A percentile compares a stretch with the other conserved stretches of the same genome.
These are phyloP conservation scores for Sipha flava DNA, from an alignment of 1,140 invertebrate genomes.

Conservation along the genomic window DNA sequence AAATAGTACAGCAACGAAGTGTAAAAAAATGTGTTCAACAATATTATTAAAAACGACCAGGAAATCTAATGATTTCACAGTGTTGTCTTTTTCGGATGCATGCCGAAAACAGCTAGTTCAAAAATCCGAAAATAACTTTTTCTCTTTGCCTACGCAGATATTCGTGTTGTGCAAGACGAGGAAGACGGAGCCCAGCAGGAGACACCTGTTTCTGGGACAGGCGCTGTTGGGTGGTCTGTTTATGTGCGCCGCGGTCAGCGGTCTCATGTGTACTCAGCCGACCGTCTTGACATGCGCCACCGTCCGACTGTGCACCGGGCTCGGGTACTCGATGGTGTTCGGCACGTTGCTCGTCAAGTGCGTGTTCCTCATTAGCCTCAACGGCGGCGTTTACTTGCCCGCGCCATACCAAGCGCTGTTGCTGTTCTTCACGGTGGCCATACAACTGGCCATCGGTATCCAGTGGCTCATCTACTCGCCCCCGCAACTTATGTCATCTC, in stretches of 20 bases:
- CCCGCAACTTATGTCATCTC: conserved; percentile 48
- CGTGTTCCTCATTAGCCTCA: conserved; percentile 82
- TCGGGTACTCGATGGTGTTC: conserved; percentile 75
- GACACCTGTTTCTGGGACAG: conserved; percentile 84
- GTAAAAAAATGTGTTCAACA: no score
- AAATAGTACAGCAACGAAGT: no score
- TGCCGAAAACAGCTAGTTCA: no score
- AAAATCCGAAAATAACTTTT: no score
- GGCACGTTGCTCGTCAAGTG: conserved; percentile 87
- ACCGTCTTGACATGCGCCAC: conserved; percentile 72
- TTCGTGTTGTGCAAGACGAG: conserved; percentile 48
- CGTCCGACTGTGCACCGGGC: conserved; percentile 71
- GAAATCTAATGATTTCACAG: no score
- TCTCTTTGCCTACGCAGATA: conserved; percentile 31
- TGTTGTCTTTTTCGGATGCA: no score
- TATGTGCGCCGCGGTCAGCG: conserved; percentile 67
- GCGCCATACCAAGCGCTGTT: conserved; percentile 79
- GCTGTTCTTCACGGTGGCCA: conserved; percentile 78
- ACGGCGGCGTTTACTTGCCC: conserved; percentile 84
- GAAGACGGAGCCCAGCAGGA: conserved; percentile 68
- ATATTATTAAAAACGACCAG: no score
- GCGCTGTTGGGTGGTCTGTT: conserved; percentile 81
- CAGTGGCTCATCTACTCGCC: conserved; percentile 75
- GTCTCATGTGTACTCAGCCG: conserved; percentile 69
- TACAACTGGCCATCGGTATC: conserved; percentile 78